Base-by-base conservation (phyloP, 2,797 vertebrate species). In the Tapera naevia region DNA sequence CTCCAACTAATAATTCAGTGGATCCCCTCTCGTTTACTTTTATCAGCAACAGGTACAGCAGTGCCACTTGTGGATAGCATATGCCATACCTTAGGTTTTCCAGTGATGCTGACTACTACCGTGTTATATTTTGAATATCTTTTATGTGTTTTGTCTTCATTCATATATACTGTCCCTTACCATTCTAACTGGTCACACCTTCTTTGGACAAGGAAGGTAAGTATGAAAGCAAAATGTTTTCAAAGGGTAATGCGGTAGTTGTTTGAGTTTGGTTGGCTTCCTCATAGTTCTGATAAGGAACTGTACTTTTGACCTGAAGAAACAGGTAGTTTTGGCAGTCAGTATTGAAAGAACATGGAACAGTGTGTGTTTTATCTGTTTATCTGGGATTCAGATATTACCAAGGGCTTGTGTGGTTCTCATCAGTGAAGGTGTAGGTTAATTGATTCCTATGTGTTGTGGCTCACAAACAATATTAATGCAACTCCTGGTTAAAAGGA, bases 31-130 rank as follows among this genome's bases (percentile, higher is more conserved):
- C 92, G 24, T 94, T 97, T 43, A 33, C 89, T 85, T 99, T 99
- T 95, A 97, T 99, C 93, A 97, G 98, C 64, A 98, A 98, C 96
- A 98, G 99, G 99, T 99, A 84, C 65, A 89, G 71, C 54, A 91
- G 69, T 12, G 32, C 11, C n/a, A 45, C 12, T 86, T 16, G 12
- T 46, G 80, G 66, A 88, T 37, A 79, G 10, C 9, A 3, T 27
- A 39, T 91, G 72, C 43, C 25, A 51, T 51, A 12, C 8, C 27
- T 84, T 48, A 7, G 46, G 17, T 48, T 13, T 61, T 46, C 15
- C 27, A 45, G 7, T 30, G 35, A 35, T 1, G 1, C 25, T 57
- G 21, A 66, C 9, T 75, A 37, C 13, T 56, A 3, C n/a, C 32
- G 6, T 60, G 10, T 28, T 57, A 1, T 30, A 13, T 79, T 89